phyloP scores from a whole-genome alignment of 2,888 invertebrate genomes.

The Prionchulus punctatus region DNA sequence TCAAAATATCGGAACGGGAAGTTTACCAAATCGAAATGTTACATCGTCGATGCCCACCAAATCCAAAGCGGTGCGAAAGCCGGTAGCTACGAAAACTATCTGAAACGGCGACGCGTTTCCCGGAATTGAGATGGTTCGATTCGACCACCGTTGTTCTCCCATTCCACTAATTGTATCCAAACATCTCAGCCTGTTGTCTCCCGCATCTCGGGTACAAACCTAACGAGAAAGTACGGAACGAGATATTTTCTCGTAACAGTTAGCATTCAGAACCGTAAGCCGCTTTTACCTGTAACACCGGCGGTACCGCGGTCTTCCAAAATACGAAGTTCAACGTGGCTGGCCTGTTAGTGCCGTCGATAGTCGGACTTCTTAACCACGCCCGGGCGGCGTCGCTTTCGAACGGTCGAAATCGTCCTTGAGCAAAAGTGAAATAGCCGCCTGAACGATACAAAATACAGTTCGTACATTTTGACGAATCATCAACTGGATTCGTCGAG shows the following conservation, averaged over 20 bases:
- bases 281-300: constrained; percentile 8
- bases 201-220: constrained; percentile 8
- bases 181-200: neutral
- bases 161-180: constrained; percentile 6
- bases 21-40: neutral
- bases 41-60: constrained; percentile 11
- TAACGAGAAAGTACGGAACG: neutral
- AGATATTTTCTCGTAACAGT: neutral
- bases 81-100: constrained; percentile 7
- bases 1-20: no score
- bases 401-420: constrained; percentile 7
- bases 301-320: constrained; percentile 12
- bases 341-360: neutral
- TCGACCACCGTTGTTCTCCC: constrained; percentile 3
- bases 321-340: constrained; percentile 6
- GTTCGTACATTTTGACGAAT: neutral
- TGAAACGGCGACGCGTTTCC: constrained; percentile 10
- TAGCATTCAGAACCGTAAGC: neutral
- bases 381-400: neutral
- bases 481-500: neutral
- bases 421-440: constrained; percentile 12
- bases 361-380: constrained; percentile 1
- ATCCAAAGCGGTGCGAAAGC: constrained; percentile 9
- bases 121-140: constrained; percentile 7
- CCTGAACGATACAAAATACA: constrained; percentile 5